Base-by-base conservation (phyloP, 1,140 invertebrate genomes). In the Zaprionus vittiger region DNA sequence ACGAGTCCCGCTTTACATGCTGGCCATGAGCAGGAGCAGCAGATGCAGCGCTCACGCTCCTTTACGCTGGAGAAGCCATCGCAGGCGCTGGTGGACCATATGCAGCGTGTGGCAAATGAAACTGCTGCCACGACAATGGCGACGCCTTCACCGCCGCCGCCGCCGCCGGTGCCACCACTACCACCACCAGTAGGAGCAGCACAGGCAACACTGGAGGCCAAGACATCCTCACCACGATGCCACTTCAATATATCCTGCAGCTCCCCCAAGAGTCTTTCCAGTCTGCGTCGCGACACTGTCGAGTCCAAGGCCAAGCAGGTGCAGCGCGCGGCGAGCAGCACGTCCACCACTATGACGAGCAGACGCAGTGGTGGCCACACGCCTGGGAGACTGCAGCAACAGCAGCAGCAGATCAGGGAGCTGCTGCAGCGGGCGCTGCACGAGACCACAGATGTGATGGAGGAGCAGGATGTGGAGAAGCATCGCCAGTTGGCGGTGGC, bases 61-160 rank as follows among this genome's bases (percentile, higher is more conserved):
- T 96, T 95, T 67, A 94, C 94, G 1, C 78, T 95, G 44, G 95
- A 95, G 0, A 91, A 93, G 47, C 95, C 95, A 7, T 95, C 95
- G 76, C 94, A 94, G 3, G 94, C 94, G 34, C 87, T 95, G n/a
- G 79, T 95, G 5, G 94, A 94, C 15, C 94, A 95, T 62, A 93
- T 94, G 77, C 63, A 77, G 5, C 78, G 85, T 1, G 59, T 34
- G n/a, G 60, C 49, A 31, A 56, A 49, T 12, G 55, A 31, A 9
- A 31, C 17, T 3, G 14, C 22, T 47, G 2, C n/a, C 4, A 9
- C 41, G 41, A n/a, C n/a, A 7, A 17, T n/a, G 41, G 7, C n/a
- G 2, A 20, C n/a, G 17, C 41, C 41, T 5, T 6, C 15, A 15
- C 15, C 5, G 15, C 52, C n/a, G 4, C 41, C 41, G n/a, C n/a